Evolutionary conservation across 2,888 invertebrate genomes (phyloP).

Genomic region (Sicus ferrugineus): DNA sequence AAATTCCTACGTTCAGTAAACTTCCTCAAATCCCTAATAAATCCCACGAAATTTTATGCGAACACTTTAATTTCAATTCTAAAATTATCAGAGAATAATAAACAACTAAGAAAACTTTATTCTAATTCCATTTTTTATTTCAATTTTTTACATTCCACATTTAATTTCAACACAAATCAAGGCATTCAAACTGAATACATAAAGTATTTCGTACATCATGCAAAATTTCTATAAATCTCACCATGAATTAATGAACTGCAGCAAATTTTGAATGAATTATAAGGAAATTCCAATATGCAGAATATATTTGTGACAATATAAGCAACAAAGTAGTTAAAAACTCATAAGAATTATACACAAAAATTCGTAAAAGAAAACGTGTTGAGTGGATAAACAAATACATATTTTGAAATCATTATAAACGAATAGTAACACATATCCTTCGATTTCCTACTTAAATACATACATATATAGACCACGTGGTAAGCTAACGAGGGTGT

Average conservation of each 20-base stretch:
- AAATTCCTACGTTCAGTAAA: too few species aligned
- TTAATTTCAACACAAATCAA: too few species aligned
- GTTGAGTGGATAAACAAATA: neutral
- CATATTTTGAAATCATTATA: conserved; percentile 3
- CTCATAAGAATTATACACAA: neutral
- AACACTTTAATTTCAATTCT: too few species aligned
- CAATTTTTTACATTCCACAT: neutral
- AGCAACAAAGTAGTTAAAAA: neutral
- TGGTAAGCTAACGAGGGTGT: neutral
- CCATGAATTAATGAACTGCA: too few species aligned
- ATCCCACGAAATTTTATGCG: too few species aligned
- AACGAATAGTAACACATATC: conserved; percentile 32
- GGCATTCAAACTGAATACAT: too few species aligned
- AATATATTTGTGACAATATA: neutral
- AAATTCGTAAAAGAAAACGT: neutral
- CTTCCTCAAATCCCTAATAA: too few species aligned
- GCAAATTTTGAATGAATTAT: too few species aligned
- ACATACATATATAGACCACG: neutral
- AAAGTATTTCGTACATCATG: too few species aligned
- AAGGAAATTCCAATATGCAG: neutral
- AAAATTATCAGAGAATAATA: too few species aligned
- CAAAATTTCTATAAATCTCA: too few species aligned
- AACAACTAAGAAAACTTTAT: neutral
- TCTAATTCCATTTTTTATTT: neutral
- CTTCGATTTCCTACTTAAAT: neutral